Conservation (phyloP, 2,113 vertebrate species). For the Rutilus rutilus region DNA sequence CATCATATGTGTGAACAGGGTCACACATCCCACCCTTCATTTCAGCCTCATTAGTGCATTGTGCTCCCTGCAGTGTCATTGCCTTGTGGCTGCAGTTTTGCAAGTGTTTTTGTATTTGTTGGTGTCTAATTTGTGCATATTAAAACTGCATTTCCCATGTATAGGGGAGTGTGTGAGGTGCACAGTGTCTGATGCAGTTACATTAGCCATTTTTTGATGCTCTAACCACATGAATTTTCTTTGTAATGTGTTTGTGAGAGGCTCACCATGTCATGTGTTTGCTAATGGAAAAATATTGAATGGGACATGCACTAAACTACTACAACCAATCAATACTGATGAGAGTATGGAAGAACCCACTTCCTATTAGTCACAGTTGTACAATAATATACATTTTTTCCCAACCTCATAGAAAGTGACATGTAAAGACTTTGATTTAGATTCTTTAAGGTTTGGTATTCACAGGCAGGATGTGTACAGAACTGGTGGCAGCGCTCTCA, state of each 20-base stretch:
- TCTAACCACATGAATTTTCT: not conserved
- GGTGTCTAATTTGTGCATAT: slow-evolving; percentile 13
- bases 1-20: slow-evolving; percentile 11
- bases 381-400: not conserved
- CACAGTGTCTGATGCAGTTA: not conserved
- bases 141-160: not conserved
- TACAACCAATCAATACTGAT: slow-evolving; percentile 30
- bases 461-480: not conserved
- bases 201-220: not conserved
- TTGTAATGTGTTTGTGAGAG: slow-evolving; percentile 14
- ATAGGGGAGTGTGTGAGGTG: not conserved
- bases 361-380: slow-evolving; percentile 6
- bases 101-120: not conserved
- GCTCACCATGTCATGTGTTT: not conserved
- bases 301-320: slow-evolving; percentile 26
- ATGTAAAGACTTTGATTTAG: not conserved
- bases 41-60: slow-evolving; percentile 49
- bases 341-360: slow-evolving; percentile 11
- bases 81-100: slow-evolving; percentile 24
- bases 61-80: slow-evolving; percentile 1
- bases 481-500: not conserved
- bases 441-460: not conserved
- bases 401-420: not conserved
- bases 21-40: slow-evolving; percentile 43
- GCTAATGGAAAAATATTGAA: slow-evolving; percentile 37